A percentile compares a stretch with the other conserved stretches of the same genome.
Conservation (phyloP, 2,113 vertebrate genomes). For the Cacatua alba region DNA sequence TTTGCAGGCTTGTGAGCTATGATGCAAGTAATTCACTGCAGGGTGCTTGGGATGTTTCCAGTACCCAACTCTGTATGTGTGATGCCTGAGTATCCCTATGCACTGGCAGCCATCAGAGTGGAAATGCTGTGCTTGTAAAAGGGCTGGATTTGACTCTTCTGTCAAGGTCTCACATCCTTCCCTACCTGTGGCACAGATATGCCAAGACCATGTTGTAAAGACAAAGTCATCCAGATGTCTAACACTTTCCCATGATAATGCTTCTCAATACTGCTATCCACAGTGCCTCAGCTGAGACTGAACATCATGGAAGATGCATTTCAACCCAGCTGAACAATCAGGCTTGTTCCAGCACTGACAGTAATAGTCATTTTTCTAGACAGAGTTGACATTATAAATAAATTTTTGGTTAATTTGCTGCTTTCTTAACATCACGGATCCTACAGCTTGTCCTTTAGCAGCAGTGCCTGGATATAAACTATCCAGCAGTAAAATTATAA, state of each 20-base stretch:
- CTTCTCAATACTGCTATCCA: neutral
- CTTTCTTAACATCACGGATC: neutral
- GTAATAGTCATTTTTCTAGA: neutral
- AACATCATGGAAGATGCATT: neutral
- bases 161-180: neutral
- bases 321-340: neutral
- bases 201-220: neutral
- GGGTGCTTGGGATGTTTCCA: accelerated
- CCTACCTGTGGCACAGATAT: accelerated
- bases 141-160: neutral
- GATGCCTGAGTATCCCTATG: neutral
- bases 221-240: neutral
- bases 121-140: neutral
- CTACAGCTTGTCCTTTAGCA: neutral
- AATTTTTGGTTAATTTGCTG: conserved; percentile 13
- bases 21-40: accelerated
- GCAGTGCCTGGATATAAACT: conserved; percentile 15
- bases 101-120: accelerated
- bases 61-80: neutral
- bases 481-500: neutral
- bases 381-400: conserved; percentile 22
- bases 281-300: neutral
- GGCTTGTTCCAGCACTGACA: neutral
- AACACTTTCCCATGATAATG: neutral
- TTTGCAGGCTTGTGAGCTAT: neutral